phyloP scores from a whole-genome alignment of 2,797 vertebrate species.

The Chaunax sp. region DNA sequence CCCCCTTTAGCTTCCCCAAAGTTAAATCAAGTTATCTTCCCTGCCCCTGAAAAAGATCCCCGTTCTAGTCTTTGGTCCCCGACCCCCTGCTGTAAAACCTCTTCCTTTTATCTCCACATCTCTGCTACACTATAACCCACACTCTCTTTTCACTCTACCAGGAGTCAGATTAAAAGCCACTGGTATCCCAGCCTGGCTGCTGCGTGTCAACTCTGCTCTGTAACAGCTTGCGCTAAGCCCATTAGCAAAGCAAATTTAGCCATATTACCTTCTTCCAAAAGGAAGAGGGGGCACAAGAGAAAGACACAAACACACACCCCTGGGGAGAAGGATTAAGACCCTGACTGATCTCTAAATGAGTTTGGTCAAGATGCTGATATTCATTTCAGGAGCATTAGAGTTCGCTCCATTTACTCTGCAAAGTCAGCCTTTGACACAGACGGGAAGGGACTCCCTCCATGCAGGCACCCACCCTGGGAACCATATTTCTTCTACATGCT shows the following conservation, averaged over 20 bases:
- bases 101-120: slow-evolving; percentile 77
- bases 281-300: slow-evolving; percentile 71
- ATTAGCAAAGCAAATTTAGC: slow-evolving; percentile 87
- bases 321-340: slow-evolving; percentile 77
- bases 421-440: slow-evolving; percentile 73
- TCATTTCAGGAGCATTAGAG: slow-evolving; percentile 87
- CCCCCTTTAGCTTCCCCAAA: slow-evolving; percentile 30
- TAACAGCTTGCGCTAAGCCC: slow-evolving; percentile 88
- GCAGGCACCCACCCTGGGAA: slow-evolving; percentile 65
- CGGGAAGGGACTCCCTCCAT: slow-evolving; percentile 40
- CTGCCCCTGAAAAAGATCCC: slow-evolving; percentile 25
- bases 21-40: slow-evolving; percentile 73
- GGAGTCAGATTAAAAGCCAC: slow-evolving; percentile 77
- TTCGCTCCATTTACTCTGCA: slow-evolving; percentile 80
- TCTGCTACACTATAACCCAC: slow-evolving; percentile 71
- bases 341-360: slow-evolving; percentile 89
- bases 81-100: slow-evolving; percentile 60
- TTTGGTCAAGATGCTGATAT: slow-evolving; percentile 86
- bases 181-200: slow-evolving; percentile 61
- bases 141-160: slow-evolving; percentile 64
- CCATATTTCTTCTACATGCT: slow-evolving; percentile 44
- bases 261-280: slow-evolving; percentile 83
- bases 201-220: slow-evolving; percentile 76
- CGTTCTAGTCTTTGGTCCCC: slow-evolving; percentile 30
- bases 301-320: slow-evolving; percentile 81